A percentile compares a stretch with the other conserved stretches of the same genome.
These are phyloP conservation scores for Aegithalos caudatus DNA, from an alignment of 2,113 vertebrate species.

Conservation along the genomic window DNA sequence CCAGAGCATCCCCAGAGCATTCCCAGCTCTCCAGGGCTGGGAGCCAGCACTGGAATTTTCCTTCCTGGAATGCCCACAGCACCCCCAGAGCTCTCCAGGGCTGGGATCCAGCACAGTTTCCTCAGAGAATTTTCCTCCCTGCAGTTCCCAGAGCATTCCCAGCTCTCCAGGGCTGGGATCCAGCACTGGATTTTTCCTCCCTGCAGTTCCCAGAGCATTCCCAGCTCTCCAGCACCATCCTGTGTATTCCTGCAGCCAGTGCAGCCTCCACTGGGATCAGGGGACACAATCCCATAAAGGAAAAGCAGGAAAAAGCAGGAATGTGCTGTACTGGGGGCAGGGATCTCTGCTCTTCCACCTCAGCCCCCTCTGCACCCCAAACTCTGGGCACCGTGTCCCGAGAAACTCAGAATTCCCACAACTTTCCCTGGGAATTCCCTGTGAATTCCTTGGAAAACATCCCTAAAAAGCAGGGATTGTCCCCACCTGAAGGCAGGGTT, in stretches of 20 bases:
- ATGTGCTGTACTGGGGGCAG: neutral
- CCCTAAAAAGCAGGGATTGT: too few species aligned
- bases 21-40: neutral
- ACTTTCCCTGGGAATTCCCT: too few species aligned
- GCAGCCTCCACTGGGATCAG: neutral
- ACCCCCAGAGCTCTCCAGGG: neutral
- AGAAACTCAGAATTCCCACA: too few species aligned
- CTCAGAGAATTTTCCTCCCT: neutral
- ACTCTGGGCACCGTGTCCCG: too few species aligned
- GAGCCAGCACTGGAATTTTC: neutral
- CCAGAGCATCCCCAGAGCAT: too few species aligned
- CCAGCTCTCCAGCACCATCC: slow-evolving; percentile 18
- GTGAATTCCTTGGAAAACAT: too few species aligned
- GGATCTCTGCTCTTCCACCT: too few species aligned
- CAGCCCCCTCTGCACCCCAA: neutral
- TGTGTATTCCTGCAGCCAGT: fast-evolving
- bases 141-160: neutral
- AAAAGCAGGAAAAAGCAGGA: neutral
- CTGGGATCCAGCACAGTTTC: neutral
- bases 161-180: neutral
- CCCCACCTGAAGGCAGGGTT: too few species aligned
- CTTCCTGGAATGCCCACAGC: neutral
- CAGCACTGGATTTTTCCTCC: neutral
- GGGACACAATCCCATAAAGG: neutral
- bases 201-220: neutral